phyloP scores from a whole-genome alignment of 1,140 invertebrate species.

The Homarus americanus region DNA sequence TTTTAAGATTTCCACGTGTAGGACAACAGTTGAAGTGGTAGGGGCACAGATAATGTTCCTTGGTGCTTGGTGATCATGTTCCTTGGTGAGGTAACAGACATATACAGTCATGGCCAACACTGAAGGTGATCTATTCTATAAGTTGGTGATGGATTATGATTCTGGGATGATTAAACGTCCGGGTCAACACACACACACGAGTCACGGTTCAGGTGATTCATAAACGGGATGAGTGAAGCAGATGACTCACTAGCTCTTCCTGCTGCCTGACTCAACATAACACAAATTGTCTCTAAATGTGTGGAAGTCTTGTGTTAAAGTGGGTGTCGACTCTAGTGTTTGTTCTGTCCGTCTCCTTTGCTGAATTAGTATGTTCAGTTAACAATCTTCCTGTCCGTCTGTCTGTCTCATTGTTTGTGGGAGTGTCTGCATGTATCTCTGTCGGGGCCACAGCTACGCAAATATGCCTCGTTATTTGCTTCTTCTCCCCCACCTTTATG shows the following conservation, averaged over 20 bases:
- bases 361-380: conserved; percentile 42
- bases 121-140: too few relatives aligned
- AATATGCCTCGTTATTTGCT: conserved; percentile 28
- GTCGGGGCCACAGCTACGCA: conserved; percentile 32
- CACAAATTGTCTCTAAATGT: background rate
- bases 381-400: conserved; percentile 20
- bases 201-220: too few relatives aligned
- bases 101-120: too few relatives aligned
- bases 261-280: background rate
- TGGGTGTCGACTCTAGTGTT: conserved; percentile 22
- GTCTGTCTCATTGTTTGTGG: conserved; percentile 2
- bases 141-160: too few relatives aligned
- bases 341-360: conserved; percentile 5
- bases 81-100: too few relatives aligned
- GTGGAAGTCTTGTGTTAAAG: background rate
- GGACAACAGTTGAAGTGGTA: too few relatives aligned
- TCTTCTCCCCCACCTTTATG: conserved; percentile 8
- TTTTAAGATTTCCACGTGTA: too few relatives aligned
- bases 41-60: too few relatives aligned
- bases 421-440: conserved; percentile 28
- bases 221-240: background rate
- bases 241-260: background rate
- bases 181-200: too few relatives aligned
- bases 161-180: too few relatives aligned
- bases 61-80: too few relatives aligned